Conservation (phyloP, 2,888 invertebrate species). For the Willowsia nigromaculata region DNA sequence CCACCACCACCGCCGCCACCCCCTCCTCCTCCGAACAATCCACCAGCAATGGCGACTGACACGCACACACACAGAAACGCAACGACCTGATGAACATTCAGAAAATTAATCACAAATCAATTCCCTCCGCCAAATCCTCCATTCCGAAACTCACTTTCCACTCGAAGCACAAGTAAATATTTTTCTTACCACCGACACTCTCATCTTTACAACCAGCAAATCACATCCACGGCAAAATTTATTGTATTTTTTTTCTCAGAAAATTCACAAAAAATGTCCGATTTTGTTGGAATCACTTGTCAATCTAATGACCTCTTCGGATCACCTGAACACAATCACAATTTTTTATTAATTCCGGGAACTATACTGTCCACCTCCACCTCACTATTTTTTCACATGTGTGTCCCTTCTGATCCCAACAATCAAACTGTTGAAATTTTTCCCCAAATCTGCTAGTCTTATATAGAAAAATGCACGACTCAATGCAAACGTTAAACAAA, state of each 20-base stretch:
- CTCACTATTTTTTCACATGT: not conserved
- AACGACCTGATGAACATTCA: not conserved
- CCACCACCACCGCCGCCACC: not conserved
- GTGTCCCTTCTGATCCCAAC: slow-evolving; percentile 22
- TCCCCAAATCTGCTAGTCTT: slow-evolving; percentile 33
- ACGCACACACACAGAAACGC: slow-evolving; percentile 38
- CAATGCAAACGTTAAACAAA: not conserved
- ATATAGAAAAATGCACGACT: slow-evolving; percentile 47
- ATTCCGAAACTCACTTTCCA: not conserved
- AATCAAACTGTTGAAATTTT: slow-evolving; percentile 34
- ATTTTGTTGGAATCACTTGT: not conserved
- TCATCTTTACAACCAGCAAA: not conserved
- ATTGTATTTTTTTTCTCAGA: too few relatives aligned
- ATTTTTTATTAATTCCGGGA: not conserved
- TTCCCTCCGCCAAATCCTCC: too few relatives aligned
- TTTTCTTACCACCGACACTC: slow-evolving; percentile 45
- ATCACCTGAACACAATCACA: not conserved
- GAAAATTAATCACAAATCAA: not conserved
- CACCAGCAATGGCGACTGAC: slow-evolving; percentile 46
- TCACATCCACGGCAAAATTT: not conserved
- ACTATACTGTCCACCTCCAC: slow-evolving; percentile 13
- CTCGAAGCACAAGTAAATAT: not conserved
- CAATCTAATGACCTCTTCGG: not conserved
- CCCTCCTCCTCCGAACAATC: not conserved
- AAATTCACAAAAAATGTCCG: not conserved